phyloP scores from a whole-genome alignment of 37 sponge, comb jelly and placozoan species.

The Beroe ovata region DNA sequence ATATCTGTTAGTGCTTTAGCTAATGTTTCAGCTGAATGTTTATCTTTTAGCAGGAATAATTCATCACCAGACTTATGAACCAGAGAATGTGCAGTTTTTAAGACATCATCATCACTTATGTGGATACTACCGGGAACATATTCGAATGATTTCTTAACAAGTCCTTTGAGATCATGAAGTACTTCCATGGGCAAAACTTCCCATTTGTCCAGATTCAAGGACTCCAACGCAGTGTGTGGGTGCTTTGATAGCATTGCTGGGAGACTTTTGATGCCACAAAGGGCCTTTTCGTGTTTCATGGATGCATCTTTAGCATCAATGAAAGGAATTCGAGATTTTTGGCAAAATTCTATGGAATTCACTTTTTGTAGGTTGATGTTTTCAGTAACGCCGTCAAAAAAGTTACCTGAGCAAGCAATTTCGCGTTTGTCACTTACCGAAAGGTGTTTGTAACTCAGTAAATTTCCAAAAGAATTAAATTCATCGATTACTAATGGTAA shows the following conservation, averaged over 20 bases:
- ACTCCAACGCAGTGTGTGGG: not conserved
- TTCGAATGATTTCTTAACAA: not conserved
- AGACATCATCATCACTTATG: not conserved
- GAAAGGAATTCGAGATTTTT: not conserved
- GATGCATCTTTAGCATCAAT: not conserved
- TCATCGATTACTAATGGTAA: not conserved
- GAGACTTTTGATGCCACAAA: constrained; percentile 22
- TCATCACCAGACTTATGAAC: not conserved
- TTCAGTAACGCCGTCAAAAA: not conserved
- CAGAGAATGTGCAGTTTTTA: not conserved
- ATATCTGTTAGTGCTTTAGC: constrained; percentile 14
- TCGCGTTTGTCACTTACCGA: not conserved
- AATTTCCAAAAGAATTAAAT: not conserved
- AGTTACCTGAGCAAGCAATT: constrained; percentile 22
- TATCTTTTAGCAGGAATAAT: constrained; percentile 8
- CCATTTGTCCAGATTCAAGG: not conserved
- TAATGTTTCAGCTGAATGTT: constrained; percentile 19
- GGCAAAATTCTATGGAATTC: not conserved
- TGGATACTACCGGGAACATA: not conserved
- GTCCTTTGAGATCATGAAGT: constrained; percentile 3
- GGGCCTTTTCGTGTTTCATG: not conserved
- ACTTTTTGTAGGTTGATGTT: constrained; percentile 3
- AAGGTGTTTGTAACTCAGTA: not conserved
- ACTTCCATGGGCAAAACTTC: not conserved
- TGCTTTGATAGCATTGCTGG: constrained; percentile 16